A percentile compares a stretch with the other conserved stretches of the same genome.
phyloP scores from a whole-genome alignment of 2,888 invertebrate genomes.

The Kuschelorhynchus macadamiae region DNA sequence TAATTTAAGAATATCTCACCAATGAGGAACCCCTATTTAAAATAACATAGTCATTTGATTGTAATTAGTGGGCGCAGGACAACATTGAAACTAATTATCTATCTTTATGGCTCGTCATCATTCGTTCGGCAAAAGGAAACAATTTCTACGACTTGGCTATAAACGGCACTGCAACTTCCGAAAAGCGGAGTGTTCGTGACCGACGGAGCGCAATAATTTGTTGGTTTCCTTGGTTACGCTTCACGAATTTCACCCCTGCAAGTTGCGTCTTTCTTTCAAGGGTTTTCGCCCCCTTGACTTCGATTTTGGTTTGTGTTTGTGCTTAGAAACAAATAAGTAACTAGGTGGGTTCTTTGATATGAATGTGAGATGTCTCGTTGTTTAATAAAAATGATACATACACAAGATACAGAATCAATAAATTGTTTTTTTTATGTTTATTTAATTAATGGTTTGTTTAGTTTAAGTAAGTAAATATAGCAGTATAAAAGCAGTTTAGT shows the following conservation, averaged over 20 bases:
- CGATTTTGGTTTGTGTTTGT: conserved; percentile 24
- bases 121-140: conserved; percentile 5
- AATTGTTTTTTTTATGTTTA: too few relatives aligned
- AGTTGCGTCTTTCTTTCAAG: conserved; percentile 19
- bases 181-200: conserved; percentile 27
- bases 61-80: too few relatives aligned
- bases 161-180: conserved; percentile 1
- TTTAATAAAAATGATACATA: too few relatives aligned
- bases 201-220: conserved; percentile 52
- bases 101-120: not conserved
- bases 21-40: too few relatives aligned
- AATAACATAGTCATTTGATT: too few relatives aligned
- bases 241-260: conserved; percentile 51
- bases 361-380: too few relatives aligned
- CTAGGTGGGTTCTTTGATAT: too few relatives aligned
- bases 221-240: conserved; percentile 54
- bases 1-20: too few relatives aligned
- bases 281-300: conserved; percentile 36
- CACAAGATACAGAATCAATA: too few relatives aligned
- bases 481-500: too few relatives aligned
- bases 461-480: too few relatives aligned
- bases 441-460: too few relatives aligned
- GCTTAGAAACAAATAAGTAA: conserved; percentile 2
- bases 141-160: not conserved
- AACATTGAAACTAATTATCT: conserved; percentile 6